Base-by-base conservation (phyloP, 2,113 vertebrate species). In the Rhea americana region DNA sequence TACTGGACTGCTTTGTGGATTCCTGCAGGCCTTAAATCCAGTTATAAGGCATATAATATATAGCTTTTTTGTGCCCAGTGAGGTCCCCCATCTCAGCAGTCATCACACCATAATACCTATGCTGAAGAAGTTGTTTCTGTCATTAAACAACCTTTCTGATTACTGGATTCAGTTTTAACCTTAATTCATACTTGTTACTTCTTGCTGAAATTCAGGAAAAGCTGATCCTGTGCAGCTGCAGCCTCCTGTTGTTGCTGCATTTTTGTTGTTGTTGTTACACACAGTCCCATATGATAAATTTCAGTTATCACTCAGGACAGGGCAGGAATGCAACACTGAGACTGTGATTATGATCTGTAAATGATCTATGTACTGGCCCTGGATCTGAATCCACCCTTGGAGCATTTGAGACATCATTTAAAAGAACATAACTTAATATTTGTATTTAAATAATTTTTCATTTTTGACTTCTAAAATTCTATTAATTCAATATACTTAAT, bases 151-250 rank as follows among this genome's bases (percentile, higher is more conserved):
- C 90, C 90, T 94, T 93, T 93, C 58, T 88, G 92, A 84, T 92
- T 93, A 59, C 39, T 90, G 91, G 26, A 82, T 87, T 13, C 90
- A 92, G 37, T 74, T 76, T 93, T 25, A n/a, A n/a, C 81, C 91
- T 58, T 89, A 93, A 92, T 47, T 95, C 95, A 91, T 82, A 71
- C 73, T 62, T 94, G 80, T 93, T 95, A 43, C 94, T 96, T 93
- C 89, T 92, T 91, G 47, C 91, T 86, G 93, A 84, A 81, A 25
- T 53, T 82, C 82, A 59, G 86, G 82, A 91, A 87, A 86, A 72
- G 72, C 83, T 83, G 87, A 85, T 83, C 87, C 75, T 9, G 26
- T 90, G 87, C 89, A 95, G 92, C 95, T 96, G 91, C 95, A 89
- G 65, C 70, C 85, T 95, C 68, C 87, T 94, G 85, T 80, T 95